Conservation (phyloP, 2,888 invertebrate genomes). For the Tenodera sinensis region DNA sequence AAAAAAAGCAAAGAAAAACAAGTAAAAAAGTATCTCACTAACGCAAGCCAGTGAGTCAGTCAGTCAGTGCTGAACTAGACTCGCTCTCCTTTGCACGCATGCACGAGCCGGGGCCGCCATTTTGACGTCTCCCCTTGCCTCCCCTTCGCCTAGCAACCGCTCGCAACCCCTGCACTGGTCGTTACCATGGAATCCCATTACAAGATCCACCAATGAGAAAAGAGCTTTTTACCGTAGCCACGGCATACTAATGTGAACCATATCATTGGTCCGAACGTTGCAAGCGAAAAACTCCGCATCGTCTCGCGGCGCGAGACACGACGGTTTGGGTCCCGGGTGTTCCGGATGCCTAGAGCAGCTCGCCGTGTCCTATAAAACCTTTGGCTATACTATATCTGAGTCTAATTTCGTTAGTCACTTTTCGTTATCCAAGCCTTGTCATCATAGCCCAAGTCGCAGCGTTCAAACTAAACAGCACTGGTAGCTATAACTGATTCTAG, state of each 20-base stretch:
- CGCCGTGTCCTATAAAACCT: constrained; percentile 23
- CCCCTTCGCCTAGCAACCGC: constrained; percentile 15
- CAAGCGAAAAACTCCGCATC: constrained; percentile 25
- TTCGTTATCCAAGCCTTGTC: constrained; percentile 45
- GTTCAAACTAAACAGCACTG: constrained; percentile 3
- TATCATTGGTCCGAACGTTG: constrained; percentile 27
- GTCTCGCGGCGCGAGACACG: constrained; percentile 15
- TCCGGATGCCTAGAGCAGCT: constrained; percentile 1
- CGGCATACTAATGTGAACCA: constrained; percentile 29
- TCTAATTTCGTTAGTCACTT: constrained; percentile 64
- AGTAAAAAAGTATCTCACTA: constrained; percentile 21
- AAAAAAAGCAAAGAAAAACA: background rate
- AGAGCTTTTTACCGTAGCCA: constrained; percentile 25
- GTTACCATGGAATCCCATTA: constrained; percentile 30
- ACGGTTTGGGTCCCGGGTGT: background rate
- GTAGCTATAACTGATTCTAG: constrained; percentile 28
- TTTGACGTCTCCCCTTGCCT: constrained; percentile 18
- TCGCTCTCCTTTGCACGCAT: constrained; percentile 14
- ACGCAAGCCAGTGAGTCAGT: constrained; percentile 3
- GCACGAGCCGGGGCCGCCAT: constrained; percentile 18
- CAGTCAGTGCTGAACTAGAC: background rate
- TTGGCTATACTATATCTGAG: constrained; percentile 30
- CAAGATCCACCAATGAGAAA: constrained; percentile 26
- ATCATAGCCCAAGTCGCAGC: constrained; percentile 17
- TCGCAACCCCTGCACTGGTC: constrained; percentile 22